phyloP scores from a whole-genome alignment of 2,113 vertebrate genomes.

The Ptilorrhoa leucosticta region DNA sequence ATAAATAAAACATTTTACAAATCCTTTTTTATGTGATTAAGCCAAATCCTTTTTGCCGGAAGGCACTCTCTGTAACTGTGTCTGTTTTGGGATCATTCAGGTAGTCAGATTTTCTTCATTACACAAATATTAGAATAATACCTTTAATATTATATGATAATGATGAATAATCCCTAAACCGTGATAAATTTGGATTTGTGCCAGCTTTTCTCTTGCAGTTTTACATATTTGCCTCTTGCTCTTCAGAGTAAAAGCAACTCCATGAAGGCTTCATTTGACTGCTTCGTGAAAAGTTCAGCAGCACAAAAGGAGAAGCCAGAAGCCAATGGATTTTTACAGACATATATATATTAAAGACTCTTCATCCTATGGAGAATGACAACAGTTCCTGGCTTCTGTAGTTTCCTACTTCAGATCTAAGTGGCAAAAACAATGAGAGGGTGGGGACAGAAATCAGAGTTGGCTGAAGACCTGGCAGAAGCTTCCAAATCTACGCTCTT shows the following conservation, averaged over 20 bases:
- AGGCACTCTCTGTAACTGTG: neutral
- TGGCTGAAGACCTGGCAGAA: neutral
- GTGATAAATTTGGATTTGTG: neutral
- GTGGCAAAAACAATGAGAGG: neutral
- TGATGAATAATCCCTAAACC: neutral
- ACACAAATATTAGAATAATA: neutral
- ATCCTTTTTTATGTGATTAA: neutral
- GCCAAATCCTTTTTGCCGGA: neutral
- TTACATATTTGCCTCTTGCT: neutral
- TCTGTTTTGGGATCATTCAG: neutral
- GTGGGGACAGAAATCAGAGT: neutral
- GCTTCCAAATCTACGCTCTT: neutral
- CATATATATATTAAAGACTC: neutral
- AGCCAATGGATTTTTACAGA: neutral
- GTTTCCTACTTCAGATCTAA: neutral
- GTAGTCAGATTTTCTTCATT: constrained; percentile 5
- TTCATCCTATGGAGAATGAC: neutral
- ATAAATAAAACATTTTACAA: neutral
- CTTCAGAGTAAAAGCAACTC: neutral
- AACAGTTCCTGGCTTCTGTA: neutral
- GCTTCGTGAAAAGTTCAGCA: neutral
- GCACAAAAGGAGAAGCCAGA: neutral
- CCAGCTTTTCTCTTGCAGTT: neutral
- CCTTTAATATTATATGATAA: neutral
- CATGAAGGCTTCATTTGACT: neutral